phyloP scores from a whole-genome alignment of 2,888 invertebrate genomes.

The Dusona sp. region DNA sequence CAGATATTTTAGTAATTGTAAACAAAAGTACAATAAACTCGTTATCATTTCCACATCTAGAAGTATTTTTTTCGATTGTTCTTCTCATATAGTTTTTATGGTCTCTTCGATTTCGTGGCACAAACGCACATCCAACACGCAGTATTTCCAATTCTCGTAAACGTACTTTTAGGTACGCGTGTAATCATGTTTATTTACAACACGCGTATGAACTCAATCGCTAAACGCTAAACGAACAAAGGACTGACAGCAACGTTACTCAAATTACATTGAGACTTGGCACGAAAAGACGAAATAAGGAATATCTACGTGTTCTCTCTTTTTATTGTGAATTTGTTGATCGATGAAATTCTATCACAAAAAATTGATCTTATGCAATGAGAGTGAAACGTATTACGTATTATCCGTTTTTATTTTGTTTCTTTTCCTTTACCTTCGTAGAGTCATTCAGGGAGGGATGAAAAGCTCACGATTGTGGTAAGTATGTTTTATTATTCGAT shows the following conservation, averaged over 20 bases:
- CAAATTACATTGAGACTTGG: background rate
- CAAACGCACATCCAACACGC: background rate
- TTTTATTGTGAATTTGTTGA: background rate
- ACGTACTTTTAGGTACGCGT: too few relatives aligned
- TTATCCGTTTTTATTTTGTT: background rate
- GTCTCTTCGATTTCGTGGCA: background rate
- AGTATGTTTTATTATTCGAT: slow-evolving; percentile 43
- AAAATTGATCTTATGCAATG: background rate
- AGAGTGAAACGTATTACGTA: background rate
- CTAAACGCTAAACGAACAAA: background rate
- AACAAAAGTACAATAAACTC: too few relatives aligned
- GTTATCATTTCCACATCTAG: too few relatives aligned
- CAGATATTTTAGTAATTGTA: too few relatives aligned
- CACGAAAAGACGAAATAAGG: background rate
- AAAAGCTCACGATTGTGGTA: background rate
- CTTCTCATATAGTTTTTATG: background rate
- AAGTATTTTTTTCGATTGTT: background rate
- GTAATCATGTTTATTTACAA: too few relatives aligned
- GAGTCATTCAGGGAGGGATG: background rate
- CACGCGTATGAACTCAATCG: too few relatives aligned
- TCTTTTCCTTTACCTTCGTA: background rate
- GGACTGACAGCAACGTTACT: background rate
- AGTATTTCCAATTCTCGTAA: too few relatives aligned
- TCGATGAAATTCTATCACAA: background rate
- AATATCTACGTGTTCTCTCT: background rate